Conservation (phyloP, 2,888 invertebrate species). For the Acronicta psi region DNA sequence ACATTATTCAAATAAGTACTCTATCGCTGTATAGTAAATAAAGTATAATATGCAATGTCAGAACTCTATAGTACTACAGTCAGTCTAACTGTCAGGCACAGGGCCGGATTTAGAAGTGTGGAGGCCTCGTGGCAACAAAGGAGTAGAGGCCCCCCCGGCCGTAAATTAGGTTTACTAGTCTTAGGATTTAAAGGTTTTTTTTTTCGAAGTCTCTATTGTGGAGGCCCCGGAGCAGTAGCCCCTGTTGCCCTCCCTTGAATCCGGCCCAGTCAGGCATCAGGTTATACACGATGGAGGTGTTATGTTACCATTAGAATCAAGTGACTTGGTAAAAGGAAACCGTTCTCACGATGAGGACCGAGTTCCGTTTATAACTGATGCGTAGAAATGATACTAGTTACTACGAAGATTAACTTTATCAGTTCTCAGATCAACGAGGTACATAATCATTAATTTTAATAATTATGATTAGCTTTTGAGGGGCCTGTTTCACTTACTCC, state of each 20-base stretch:
- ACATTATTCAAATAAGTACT: conserved; percentile 7
- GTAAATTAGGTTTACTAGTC: no score
- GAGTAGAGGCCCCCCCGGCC: no score
- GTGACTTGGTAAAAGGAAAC: conserved; percentile 42
- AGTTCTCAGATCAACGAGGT: background rate
- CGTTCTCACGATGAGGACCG: conserved; percentile 38
- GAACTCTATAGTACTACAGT: background rate
- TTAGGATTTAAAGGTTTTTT: no score
- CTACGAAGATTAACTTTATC: background rate
- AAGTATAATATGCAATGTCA: conserved; percentile 11
- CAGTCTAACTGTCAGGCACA: conserved; percentile 32
- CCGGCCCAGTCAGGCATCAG: conserved; percentile 21
- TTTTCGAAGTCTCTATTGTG: no score
- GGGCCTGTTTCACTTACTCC: no score
- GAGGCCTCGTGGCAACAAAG: no score
- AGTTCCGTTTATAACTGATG: conserved; percentile 16
- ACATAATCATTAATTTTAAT: no score
- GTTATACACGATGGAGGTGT: conserved; percentile 22
- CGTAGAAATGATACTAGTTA: background rate
- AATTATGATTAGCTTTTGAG: no score
- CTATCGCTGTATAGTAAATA: conserved; percentile 30
- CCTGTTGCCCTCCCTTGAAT: no score
- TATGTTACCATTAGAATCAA: conserved; percentile 31
- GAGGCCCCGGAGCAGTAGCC: no score
- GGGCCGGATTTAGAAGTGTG: no score